Evolutionary conservation across 2,888 invertebrate genomes (phyloP).

Genomic region (Onchidella celtica): DNA sequence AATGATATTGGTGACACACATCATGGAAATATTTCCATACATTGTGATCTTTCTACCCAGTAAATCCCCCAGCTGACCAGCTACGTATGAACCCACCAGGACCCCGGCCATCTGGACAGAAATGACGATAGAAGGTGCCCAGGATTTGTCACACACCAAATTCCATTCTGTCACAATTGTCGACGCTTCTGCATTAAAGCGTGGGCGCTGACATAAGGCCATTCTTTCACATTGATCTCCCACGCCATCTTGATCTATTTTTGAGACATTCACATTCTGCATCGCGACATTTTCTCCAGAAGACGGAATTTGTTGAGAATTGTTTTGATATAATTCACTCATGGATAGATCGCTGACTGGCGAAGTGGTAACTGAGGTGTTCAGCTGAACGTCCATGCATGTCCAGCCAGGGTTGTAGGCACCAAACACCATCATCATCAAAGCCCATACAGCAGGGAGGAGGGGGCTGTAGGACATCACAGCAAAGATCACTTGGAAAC

Average conservation of each 20-base stretch:
- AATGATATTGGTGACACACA: neutral
- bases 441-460: slow-evolving; percentile 58
- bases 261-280: too few species aligned
- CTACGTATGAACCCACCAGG: slow-evolving; percentile 68
- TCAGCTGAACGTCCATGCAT: too few species aligned
- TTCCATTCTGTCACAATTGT: slow-evolving; percentile 24
- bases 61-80: slow-evolving; percentile 52
- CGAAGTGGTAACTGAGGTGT: too few species aligned
- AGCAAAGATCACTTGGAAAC: slow-evolving; percentile 58
- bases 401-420: slow-evolving; percentile 60
- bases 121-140: slow-evolving; percentile 66
- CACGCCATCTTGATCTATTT: too few species aligned
- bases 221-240: too few species aligned
- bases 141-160: slow-evolving; percentile 69
- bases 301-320: too few species aligned
- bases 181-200: too few species aligned
- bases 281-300: too few species aligned
- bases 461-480: slow-evolving; percentile 50
- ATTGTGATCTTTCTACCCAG: slow-evolving; percentile 9
- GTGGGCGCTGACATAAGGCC: too few species aligned
- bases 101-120: slow-evolving; percentile 77
- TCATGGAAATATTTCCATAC: neutral
- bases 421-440: slow-evolving; percentile 64
- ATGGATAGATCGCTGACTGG: too few species aligned
- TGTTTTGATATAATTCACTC: too few species aligned